Percentiles rank a stretch among this genome's conserved stretches.
phyloP scores from a whole-genome alignment of 2,888 invertebrate species.

The Odontocerum albicorne region DNA sequence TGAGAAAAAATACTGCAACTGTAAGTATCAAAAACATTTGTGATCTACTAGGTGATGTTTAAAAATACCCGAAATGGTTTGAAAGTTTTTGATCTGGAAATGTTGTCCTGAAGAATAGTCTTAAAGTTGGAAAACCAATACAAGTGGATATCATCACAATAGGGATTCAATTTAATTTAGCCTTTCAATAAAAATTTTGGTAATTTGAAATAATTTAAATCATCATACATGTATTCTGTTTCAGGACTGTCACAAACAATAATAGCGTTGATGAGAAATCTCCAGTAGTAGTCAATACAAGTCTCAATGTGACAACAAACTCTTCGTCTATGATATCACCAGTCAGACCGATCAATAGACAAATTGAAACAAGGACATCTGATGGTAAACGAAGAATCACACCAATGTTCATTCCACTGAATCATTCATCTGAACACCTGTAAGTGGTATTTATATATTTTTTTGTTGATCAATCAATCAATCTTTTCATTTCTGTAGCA shows the following conservation, averaged over 20 bases:
- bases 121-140: no score
- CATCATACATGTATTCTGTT: slow-evolving; percentile 1
- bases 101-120: no score
- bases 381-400: slow-evolving; percentile 96
- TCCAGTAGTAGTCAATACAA: slow-evolving; percentile 6
- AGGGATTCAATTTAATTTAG: no score
- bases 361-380: slow-evolving; percentile 91
- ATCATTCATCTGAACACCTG: slow-evolving; percentile 64
- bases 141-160: no score
- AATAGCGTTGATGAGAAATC: slow-evolving; percentile 13
- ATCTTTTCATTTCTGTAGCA: no score
- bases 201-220: no score
- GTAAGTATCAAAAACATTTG: no score
- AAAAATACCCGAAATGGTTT: no score
- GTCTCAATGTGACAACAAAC: slow-evolving; percentile 6
- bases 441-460: slow-evolving; percentile 42
- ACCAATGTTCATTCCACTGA: slow-evolving; percentile 87
- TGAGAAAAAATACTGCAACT: no score
- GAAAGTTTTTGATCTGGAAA: no score
- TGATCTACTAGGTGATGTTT: no score
- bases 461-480: no score
- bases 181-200: neutral
- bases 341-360: slow-evolving; percentile 77
- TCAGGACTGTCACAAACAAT: slow-evolving; percentile 12
- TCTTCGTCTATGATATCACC: slow-evolving; percentile 42